Evolutionary conservation across 1,140 invertebrate species (phyloP).

Genomic region (Sycobia sp.): DNA sequence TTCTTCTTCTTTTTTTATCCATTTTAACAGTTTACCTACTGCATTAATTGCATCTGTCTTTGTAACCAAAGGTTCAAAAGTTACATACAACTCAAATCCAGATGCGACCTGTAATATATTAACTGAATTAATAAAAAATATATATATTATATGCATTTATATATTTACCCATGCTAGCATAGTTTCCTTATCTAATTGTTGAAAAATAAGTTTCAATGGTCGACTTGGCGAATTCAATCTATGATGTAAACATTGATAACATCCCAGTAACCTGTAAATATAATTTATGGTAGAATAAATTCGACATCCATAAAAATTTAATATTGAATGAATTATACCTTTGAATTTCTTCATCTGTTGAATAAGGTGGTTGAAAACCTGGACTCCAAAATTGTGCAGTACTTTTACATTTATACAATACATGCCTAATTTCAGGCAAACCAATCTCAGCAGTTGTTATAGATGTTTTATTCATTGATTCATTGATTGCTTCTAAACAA

Average conservation of each 20-base stretch:
- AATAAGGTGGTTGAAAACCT: slow-evolving; percentile 75
- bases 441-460: slow-evolving; percentile 73
- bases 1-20: slow-evolving; percentile 94
- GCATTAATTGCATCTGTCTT: slow-evolving; percentile 83
- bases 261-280: slow-evolving; percentile 67
- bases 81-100: slow-evolving; percentile 91
- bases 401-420: slow-evolving; percentile 91
- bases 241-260: slow-evolving; percentile 79
- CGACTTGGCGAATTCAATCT: slow-evolving; percentile 78
- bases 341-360: slow-evolving; percentile 61
- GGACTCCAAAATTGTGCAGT: slow-evolving; percentile 90
- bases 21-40: slow-evolving; percentile 86
- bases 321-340: slow-evolving; percentile 41
- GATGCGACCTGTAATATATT: slow-evolving; percentile 72
- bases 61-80: slow-evolving; percentile 88
- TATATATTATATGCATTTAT: slow-evolving; percentile 10
- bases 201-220: slow-evolving; percentile 87
- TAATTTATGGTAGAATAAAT: slow-evolving; percentile 27
- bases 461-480: slow-evolving; percentile 73
- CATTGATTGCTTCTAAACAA: slow-evolving; percentile 84
- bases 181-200: slow-evolving; percentile 81
- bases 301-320: slow-evolving; percentile 66
- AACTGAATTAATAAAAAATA: neutral
- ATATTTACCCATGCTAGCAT: slow-evolving; percentile 85
- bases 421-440: slow-evolving; percentile 87